Evolutionary conservation across 53 echinoderm and acorn worm genomes (phyloP).

Genomic region (Apostichopus leukothele): DNA sequence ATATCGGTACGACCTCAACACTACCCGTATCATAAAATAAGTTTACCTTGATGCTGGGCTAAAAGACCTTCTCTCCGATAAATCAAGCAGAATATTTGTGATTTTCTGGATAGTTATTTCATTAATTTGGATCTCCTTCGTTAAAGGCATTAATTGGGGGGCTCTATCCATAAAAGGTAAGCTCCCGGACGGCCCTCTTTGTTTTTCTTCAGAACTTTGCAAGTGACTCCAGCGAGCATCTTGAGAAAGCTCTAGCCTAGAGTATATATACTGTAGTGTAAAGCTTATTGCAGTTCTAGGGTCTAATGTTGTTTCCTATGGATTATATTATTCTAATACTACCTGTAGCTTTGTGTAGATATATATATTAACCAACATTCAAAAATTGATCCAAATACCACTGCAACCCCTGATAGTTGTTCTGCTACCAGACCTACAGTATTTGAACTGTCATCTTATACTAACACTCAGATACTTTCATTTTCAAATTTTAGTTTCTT

Average conservation of each 20-base stretch:
- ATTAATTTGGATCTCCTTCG: not conserved
- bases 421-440: no score
- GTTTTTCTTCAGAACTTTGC: not conserved
- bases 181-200: not conserved
- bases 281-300: no score
- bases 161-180: not conserved
- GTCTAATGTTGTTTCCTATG: no score
- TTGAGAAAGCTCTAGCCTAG: not conserved
- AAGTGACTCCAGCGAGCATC: not conserved
- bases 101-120: not conserved
- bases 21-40: not conserved
- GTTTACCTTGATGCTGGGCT: not conserved
- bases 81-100: constrained; percentile 5
- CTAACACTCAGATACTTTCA: no score
- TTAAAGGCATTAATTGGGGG: not conserved
- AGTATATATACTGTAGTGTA: no score
- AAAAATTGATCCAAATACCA: no score
- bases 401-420: no score
- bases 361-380: no score
- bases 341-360: no score
- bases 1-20: not conserved
- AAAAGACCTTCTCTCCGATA: constrained; percentile 2
- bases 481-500: no score
- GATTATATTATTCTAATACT: no score
- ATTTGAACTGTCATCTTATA: no score